Percentiles rank a stretch among this genome's conserved stretches.
Evolutionary conservation across 2,797 vertebrate species (phyloP).

Genomic region (Sparus aurata): DNA sequence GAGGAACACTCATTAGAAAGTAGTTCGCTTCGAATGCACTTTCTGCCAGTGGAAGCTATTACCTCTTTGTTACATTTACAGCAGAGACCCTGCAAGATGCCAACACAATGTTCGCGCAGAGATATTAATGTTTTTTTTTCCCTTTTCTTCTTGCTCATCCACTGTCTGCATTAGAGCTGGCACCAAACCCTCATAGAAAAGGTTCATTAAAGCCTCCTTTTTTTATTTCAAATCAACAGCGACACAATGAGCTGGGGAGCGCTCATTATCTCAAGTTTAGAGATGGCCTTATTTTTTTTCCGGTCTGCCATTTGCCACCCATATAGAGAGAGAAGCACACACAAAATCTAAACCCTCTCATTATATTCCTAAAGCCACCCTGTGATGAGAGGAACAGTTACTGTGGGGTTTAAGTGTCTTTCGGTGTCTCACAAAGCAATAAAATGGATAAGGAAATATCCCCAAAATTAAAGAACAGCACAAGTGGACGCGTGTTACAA

Average conservation of each 20-base stretch:
- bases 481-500: conserved; percentile 26
- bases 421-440: background rate
- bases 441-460: conserved; percentile 19
- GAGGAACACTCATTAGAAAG: conserved; percentile 75
- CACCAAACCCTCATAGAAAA: conserved; percentile 42
- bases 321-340: conserved; percentile 17
- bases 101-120: conserved; percentile 36
- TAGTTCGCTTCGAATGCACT: conserved; percentile 52
- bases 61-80: conserved; percentile 69
- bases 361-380: conserved; percentile 26
- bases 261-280: conserved; percentile 46
- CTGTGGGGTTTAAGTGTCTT: conserved; percentile 14
- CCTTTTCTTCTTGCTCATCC: conserved; percentile 25
- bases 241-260: conserved; percentile 39
- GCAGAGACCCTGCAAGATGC: conserved; percentile 35
- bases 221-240: conserved; percentile 48
- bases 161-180: conserved; percentile 32
- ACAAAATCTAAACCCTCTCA: conserved; percentile 31
- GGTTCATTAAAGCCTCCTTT: conserved; percentile 53
- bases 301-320: conserved; percentile 9
- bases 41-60: conserved; percentile 74
- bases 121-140: conserved; percentile 31
- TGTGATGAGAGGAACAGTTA: conserved; percentile 18
- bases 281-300: conserved; percentile 24
- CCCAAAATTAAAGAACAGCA: conserved; percentile 18